These are phyloP conservation scores for Pelusios castaneus DNA, from an alignment of 2,113 vertebrate genomes.

Conservation along the genomic window DNA sequence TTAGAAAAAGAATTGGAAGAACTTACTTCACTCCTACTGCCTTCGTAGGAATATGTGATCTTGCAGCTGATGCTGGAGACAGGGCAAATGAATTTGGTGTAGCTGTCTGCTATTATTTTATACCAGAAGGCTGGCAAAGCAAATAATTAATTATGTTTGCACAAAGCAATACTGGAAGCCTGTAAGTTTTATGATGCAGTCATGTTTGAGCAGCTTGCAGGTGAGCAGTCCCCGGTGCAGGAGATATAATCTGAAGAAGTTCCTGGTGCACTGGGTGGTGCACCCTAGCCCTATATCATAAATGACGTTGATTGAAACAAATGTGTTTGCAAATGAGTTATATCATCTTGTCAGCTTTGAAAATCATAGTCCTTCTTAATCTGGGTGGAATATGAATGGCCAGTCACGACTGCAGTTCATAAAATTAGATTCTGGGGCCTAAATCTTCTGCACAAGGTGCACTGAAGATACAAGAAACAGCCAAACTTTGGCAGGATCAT, in stretches of 20 bases:
- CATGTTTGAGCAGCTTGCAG: constrained; percentile 46
- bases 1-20: constrained; percentile 28
- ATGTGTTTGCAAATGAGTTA: background rate
- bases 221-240: background rate
- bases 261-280: constrained; percentile 25
- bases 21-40: background rate
- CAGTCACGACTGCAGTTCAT: background rate
- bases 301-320: constrained; percentile 33
- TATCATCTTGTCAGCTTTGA: background rate
- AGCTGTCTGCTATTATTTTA: constrained; percentile 34
- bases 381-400: background rate
- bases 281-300: background rate
- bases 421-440: background rate
- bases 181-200: constrained; percentile 30
- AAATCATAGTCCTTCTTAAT: background rate
- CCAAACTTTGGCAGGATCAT: background rate
- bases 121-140: background rate
- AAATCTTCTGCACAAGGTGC: background rate
- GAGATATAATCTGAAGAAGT: constrained; percentile 41
- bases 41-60: background rate
- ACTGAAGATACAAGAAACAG: background rate
- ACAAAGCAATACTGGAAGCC: constrained; percentile 19
- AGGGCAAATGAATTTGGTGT: constrained; percentile 12
- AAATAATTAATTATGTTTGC: constrained; percentile 48
- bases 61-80: constrained; percentile 18